These are phyloP conservation scores for Champsocephalus esox DNA, from an alignment of 2,797 vertebrate species.

Conservation along the genomic window DNA sequence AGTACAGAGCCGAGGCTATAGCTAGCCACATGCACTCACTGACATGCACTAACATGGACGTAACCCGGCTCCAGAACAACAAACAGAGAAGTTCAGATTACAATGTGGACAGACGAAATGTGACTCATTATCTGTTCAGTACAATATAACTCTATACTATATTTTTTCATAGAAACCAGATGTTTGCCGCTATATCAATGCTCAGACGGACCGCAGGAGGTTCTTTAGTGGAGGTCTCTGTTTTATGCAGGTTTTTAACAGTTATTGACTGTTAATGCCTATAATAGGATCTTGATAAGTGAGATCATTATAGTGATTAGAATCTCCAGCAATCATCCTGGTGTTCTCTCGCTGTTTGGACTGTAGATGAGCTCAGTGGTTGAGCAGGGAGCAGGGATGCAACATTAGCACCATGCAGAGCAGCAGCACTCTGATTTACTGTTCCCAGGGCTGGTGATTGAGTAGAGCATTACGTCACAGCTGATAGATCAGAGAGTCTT, in stretches of 20 bases:
- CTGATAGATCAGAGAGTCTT: conserved; percentile 76
- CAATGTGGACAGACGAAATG: no score
- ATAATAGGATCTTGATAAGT: conserved; percentile 69
- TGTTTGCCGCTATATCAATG: no score
- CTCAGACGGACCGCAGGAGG: no score
- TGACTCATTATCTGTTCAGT: no score
- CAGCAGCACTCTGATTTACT: conserved; percentile 76
- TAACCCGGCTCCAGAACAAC: no score
- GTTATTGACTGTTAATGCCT: conserved; percentile 45
- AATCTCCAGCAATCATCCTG: conserved; percentile 61
- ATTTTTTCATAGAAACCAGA: no score
- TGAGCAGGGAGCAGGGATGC: conserved; percentile 49
- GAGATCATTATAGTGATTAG: conserved; percentile 73
- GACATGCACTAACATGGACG: no score
- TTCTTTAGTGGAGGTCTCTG: conserved; percentile 8
- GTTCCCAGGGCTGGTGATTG: conserved; percentile 76
- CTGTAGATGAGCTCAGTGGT: conserved; percentile 67
- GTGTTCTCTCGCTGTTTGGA: conserved; percentile 64
- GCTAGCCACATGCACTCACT: no score
- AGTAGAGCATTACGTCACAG: conserved; percentile 82
- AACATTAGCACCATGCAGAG: conserved; percentile 78
- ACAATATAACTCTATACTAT: no score
- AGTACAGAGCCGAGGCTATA: no score
- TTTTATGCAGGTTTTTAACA: conserved; percentile 44
- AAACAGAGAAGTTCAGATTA: no score